Base-by-base conservation (phyloP, 2,888 invertebrate genomes). In the Oscheius sp. region DNA sequence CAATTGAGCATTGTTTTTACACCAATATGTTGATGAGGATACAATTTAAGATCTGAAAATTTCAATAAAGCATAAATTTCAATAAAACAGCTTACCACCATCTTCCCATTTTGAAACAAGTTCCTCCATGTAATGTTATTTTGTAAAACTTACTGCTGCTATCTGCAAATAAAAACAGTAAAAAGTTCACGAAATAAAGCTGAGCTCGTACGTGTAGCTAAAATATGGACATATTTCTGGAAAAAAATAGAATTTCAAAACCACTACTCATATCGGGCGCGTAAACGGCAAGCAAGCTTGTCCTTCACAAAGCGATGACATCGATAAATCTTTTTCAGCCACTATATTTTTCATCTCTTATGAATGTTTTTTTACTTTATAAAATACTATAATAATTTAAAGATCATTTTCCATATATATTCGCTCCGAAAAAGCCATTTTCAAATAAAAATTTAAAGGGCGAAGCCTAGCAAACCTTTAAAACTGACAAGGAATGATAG, bases 1-100 rank as follows among this genome's bases (percentile, higher is more conserved):
- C 66, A 66, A 2, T 54, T 56, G 8, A 24, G 30, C 66, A 66
- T 66, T 20, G 24, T 24, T 45, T 56, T 45, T 3, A 66, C 38
- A 4, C 66, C 66, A 2, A 1, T n/a, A 17, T 41, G 22, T 41
- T 66, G 66, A 26, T 56, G 51, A 17, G 51, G 38, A 22, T 24
- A 56, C 8, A 66, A 56, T 32, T 45, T 51, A 24, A 66, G 17
- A 8, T 30, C 56, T 64, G 26, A 12, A 41, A 41, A 17, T 14
- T 17, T 3, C 4, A 41, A 36, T 8, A 8, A 17, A 3, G 14
- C 20, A 14, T 14, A 36, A 36, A 36, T 36, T 36, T 14, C 36
- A 36, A 14, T 9, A 8, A 36, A 36, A 3, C 20, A 17, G 14
- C 36, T 3, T 47, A 47, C 47, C 20, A 33, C 54, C 54, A 9